Evolutionary conservation across 2,113 vertebrate genomes (phyloP), one percentile per base, ranked within the genome.

Genomic region (Marmota monax): DNA sequence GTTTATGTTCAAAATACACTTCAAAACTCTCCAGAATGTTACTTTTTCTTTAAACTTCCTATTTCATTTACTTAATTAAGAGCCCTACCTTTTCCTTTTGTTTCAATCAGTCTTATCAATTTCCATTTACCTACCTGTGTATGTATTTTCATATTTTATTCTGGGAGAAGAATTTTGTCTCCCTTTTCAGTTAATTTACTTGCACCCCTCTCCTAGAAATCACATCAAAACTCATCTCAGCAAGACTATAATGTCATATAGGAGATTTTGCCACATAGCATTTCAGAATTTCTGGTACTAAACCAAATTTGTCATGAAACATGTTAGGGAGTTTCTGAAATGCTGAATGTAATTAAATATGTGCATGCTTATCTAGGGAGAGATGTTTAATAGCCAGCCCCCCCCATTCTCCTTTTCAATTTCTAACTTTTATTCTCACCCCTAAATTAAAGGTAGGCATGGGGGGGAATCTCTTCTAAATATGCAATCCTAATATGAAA

Each of bases 1-100:
- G 17, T 58, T 42, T 79, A 51, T 42, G 14, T 80, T 37, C 34
- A n/a, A 56, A 94, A 96, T 1, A 83, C 37, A 85, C 22, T 61
- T 84, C 56, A 48, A 84, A 17, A 74, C 67, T 80, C 73, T 92
- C 78, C 27, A 56, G 51, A 72, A 88, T 84, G 74, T 90, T 80
- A 79, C 65, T 69, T 95, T 88, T 74, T 56, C 78, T 88, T 95
- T 77, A 88, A 96, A 85, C 0, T 48, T 88, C 5, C 65, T 27
- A 82, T 29, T 92, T 95, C 58, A 89, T 85, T 80, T 74, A 95
- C 34, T 17, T 51, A 73, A 13, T n/a, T 65, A 90, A 61, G 34
- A 80, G 67, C 58, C 58, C 74, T 45, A 25, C 4, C 20, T 76
- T 89, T 70, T 89, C 32, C 34, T 61, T 84, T 84, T 73, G 72